phyloP scores from a whole-genome alignment of 2,888 invertebrate species.

The Clivina fossor region DNA sequence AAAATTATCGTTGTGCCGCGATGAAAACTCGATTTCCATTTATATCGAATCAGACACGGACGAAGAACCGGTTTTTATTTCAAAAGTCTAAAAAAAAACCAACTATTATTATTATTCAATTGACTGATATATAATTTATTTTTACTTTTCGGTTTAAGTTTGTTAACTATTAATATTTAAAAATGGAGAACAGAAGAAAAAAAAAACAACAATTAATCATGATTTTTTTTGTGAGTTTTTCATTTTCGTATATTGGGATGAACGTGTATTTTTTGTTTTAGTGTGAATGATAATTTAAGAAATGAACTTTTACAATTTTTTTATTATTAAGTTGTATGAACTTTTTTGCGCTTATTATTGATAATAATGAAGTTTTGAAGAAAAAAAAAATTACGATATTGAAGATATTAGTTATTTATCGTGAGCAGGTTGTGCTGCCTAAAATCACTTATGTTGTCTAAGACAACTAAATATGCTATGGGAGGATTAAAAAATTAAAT shows the following conservation, averaged over 20 bases:
- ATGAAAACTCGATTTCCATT: slow-evolving; percentile 61
- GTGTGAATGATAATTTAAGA: slow-evolving; percentile 12
- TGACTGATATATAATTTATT: slow-evolving; percentile 28
- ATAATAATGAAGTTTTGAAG: too few species aligned
- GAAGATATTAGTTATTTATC: neutral
- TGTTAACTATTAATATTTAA: slow-evolving; percentile 24
- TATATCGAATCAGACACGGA: slow-evolving; percentile 66
- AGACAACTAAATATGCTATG: too few species aligned
- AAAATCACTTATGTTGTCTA: slow-evolving; percentile 26
- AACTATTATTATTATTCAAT: slow-evolving; percentile 12
- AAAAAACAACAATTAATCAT: too few species aligned
- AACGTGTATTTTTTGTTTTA: neutral
- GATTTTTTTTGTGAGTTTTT: too few species aligned
- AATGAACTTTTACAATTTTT: slow-evolving; percentile 14
- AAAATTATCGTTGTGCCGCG: slow-evolving; percentile 61
- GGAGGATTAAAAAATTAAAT: too few species aligned
- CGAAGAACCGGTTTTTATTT: slow-evolving; percentile 65
- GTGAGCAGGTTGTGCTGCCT: slow-evolving; percentile 31
- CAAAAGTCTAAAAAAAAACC: slow-evolving; percentile 41
- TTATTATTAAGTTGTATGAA: slow-evolving; percentile 11
- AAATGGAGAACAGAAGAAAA: too few species aligned
- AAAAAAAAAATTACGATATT: slow-evolving; percentile 1
- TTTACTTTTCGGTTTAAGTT: slow-evolving; percentile 13
- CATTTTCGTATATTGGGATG: slow-evolving; percentile 2
- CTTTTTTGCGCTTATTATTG: slow-evolving; percentile 16